A percentile compares a stretch with the other conserved stretches of the same genome.
Conservation (phyloP, 2,113 vertebrate genomes). For the Phrynosoma blainvillii region DNA sequence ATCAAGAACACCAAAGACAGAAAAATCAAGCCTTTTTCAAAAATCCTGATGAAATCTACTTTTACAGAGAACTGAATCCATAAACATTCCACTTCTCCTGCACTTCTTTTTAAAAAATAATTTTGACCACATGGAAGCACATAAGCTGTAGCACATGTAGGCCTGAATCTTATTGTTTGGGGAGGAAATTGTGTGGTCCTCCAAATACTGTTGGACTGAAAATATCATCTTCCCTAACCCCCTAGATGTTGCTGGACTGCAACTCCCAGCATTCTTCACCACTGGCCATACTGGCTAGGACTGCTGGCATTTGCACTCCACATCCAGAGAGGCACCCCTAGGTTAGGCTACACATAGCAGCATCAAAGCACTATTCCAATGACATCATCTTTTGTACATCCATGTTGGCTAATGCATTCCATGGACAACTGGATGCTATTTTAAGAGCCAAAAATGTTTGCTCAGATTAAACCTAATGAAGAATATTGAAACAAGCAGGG, state of each 20-base stretch:
- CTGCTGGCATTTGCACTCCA: too few species aligned
- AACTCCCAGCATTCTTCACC: too few species aligned
- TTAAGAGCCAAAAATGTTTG: conserved; percentile 62
- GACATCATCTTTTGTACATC: conserved; percentile 38
- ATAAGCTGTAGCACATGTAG: conserved; percentile 10
- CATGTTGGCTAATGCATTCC: conserved; percentile 37
- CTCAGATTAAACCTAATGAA: conserved; percentile 55
- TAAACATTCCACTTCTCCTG: neutral
- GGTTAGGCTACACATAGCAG: neutral
- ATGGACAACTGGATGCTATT: conserved; percentile 68
- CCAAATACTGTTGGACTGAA: too few species aligned
- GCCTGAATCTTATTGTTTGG: too few species aligned
- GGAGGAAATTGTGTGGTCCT: too few species aligned
- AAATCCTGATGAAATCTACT: neutral
- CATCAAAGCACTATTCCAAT: neutral
- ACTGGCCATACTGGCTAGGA: too few species aligned
- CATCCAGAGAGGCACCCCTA: too few species aligned
- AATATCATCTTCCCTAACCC: too few species aligned
- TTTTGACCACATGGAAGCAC: conserved; percentile 10
- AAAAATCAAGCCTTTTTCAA: neutral
- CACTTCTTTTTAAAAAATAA: neutral
- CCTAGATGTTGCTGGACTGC: too few species aligned
- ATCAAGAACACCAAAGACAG: neutral
- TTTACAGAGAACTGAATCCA: neutral
- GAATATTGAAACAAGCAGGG: conserved; percentile 42